A percentile compares a stretch with the other conserved stretches of the same genome.
Evolutionary conservation across 2,888 invertebrate genomes (phyloP).

Genomic region (Watsonalla cultraria): DNA sequence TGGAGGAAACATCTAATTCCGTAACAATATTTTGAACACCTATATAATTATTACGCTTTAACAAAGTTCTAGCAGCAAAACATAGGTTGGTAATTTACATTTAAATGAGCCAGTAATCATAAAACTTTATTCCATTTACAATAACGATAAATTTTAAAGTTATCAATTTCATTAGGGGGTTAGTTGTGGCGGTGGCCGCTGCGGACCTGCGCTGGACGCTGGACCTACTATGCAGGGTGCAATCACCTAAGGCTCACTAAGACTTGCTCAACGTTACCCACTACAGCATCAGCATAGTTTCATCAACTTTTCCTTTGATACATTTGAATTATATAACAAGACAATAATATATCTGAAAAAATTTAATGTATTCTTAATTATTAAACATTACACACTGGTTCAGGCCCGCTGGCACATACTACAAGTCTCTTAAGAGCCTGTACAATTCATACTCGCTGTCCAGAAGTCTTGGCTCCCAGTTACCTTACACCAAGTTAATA

Average conservation of each 20-base stretch:
- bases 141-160: conserved; percentile 65
- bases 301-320: conserved; percentile 66
- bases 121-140: conserved; percentile 73
- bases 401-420: conserved; percentile 60
- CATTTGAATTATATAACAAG: conserved; percentile 79
- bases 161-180: conserved; percentile 60
- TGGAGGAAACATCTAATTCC: conserved; percentile 72
- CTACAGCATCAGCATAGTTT: conserved; percentile 54
- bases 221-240: conserved; percentile 58
- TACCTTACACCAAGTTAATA: conserved; percentile 50
- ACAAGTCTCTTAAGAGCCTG: conserved; percentile 51
- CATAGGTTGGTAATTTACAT: conserved; percentile 64
- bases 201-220: conserved; percentile 19
- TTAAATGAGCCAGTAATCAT: conserved; percentile 71
- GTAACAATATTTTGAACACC: conserved; percentile 76
- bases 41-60: conserved; percentile 70
- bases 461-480: conserved; percentile 54
- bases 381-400: conserved; percentile 75
- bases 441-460: conserved; percentile 51
- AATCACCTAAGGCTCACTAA: conserved; percentile 70
- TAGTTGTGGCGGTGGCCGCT: conserved; percentile 16
- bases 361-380: conserved; percentile 75
- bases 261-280: conserved; percentile 62
- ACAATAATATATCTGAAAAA: conserved; percentile 79
- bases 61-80: conserved; percentile 75